Percentiles rank a stretch among this genome's conserved stretches.
Conservation (phyloP, 2,113 vertebrate genomes). For the Accipiter cooperii region DNA sequence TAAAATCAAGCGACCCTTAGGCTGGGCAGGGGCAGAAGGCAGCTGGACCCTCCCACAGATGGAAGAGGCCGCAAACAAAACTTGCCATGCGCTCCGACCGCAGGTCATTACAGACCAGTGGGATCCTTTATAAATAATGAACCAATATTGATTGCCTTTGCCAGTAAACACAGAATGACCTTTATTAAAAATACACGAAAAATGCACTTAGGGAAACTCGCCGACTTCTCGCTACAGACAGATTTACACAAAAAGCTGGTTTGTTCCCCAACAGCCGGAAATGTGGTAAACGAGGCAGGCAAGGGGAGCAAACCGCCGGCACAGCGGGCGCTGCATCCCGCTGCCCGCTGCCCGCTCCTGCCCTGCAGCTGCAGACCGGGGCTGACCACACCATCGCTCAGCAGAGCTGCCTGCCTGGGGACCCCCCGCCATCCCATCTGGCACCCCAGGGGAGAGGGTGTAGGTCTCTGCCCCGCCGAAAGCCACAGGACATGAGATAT, state of each 20-base stretch:
- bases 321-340: rapidly evolving
- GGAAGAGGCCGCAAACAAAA: background rate
- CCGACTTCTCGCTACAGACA: background rate
- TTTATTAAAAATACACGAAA: slow-evolving; percentile 66
- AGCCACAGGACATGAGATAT: background rate
- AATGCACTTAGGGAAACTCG: slow-evolving; percentile 23
- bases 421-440: background rate
- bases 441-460: background rate
- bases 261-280: background rate
- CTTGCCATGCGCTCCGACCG: background rate
- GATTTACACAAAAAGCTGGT: background rate
- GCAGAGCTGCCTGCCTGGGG: background rate
- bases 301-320: background rate
- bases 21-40: background rate
- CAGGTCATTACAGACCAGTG: background rate
- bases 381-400: background rate
- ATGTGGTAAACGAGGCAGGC: background rate
- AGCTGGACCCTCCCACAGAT: background rate
- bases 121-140: slow-evolving; percentile 65
- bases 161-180: slow-evolving; percentile 58
- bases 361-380: background rate
- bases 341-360: background rate
- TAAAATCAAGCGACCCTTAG: background rate
- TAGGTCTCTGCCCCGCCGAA: background rate
- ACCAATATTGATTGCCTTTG: slow-evolving; percentile 39